Evolutionary conservation across 1,140 invertebrate genomes (phyloP), one percentile per base, ranked within the genome.

Genomic region (Calosoma granatense): DNA sequence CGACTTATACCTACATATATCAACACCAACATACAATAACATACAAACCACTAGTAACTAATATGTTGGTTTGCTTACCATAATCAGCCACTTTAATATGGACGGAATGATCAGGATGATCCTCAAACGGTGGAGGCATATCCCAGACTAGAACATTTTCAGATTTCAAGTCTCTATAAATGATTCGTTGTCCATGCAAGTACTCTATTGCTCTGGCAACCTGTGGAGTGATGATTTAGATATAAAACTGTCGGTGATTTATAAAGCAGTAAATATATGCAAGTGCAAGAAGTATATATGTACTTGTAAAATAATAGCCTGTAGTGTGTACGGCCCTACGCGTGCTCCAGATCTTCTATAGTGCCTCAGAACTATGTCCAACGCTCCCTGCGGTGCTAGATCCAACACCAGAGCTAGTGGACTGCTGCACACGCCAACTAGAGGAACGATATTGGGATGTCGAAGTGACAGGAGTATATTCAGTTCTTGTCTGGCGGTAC

Each of bases 81-180:
- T 97, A 98, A 76, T 98, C 95, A 1, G 94, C 94, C 4, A 98
- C 79, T 71, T 96, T 97, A 15, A 98, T 86, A 63, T 92, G 86
- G 1, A 96, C 89, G 36, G 76, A 72, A 61, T 85, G 75, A 14
- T 82, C 75, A 0, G 77, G 77, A 69, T 79, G 65, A 64, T 84
- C 78, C 56, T 81, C 75, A 63, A 88, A 86, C 0, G 86, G 86
- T 1, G 79, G 70, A 0, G 94, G 94, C 72, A 98, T 82, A 56
- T 88, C 82, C 94, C 94, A 99, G 4, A 98, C 94, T 1, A 99
- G 71, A 51, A 99, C 93, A 76, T 99, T 99, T 70, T 99, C 96
- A 0, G 94, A 93, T 77, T 99, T 99, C 0, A 99, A 77, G 75
- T 99, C 97, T 17, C 91, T 76, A 70, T 99, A 98, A 56, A 99